Percentiles rank a stretch among this genome's conserved stretches.
phyloP scores from a whole-genome alignment of 2,888 invertebrate genomes.

The Cosmorhoe ocellata region DNA sequence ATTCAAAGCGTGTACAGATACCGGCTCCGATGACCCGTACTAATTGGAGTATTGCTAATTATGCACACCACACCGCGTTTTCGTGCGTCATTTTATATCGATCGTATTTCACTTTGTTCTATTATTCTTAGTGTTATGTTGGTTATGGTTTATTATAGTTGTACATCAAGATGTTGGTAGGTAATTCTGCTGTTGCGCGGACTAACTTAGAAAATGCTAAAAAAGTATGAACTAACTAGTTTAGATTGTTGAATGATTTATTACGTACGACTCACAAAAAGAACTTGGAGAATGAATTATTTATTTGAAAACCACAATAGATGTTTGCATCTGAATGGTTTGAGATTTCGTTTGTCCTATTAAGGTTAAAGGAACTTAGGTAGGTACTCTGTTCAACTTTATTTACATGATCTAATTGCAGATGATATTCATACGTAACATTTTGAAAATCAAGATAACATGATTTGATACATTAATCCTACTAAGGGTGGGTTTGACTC shows the following conservation, averaged over 20 bases:
- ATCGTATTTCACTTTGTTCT: slow-evolving; percentile 35
- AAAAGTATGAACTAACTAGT: neutral
- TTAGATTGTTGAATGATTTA: slow-evolving; percentile 15
- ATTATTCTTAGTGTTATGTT: neutral
- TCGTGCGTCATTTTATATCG: slow-evolving; percentile 27
- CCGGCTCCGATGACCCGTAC: slow-evolving; percentile 45
- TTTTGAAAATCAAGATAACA: slow-evolving; percentile 13
- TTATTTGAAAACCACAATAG: slow-evolving; percentile 14
- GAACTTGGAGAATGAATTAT: slow-evolving; percentile 15
- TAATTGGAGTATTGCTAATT: slow-evolving; percentile 42
- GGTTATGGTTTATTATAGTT: neutral
- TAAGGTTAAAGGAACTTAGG: neutral
- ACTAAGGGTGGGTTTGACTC: no score
- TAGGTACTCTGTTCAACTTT: slow-evolving; percentile 2
- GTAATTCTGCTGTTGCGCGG: no score
- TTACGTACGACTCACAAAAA: slow-evolving; percentile 7
- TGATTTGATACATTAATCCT: neutral
- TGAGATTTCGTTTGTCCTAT: slow-evolving; percentile 1
- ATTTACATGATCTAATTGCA: neutral
- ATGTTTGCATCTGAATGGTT: slow-evolving; percentile 12
- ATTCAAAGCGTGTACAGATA: slow-evolving; percentile 46
- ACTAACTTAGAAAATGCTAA: no score
- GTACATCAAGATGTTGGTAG: neutral
- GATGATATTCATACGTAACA: slow-evolving; percentile 9
- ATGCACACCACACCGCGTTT: slow-evolving; percentile 20